Conservation (phyloP, 64 coral and sea anemone species). For the Acropora tenuis region DNA sequence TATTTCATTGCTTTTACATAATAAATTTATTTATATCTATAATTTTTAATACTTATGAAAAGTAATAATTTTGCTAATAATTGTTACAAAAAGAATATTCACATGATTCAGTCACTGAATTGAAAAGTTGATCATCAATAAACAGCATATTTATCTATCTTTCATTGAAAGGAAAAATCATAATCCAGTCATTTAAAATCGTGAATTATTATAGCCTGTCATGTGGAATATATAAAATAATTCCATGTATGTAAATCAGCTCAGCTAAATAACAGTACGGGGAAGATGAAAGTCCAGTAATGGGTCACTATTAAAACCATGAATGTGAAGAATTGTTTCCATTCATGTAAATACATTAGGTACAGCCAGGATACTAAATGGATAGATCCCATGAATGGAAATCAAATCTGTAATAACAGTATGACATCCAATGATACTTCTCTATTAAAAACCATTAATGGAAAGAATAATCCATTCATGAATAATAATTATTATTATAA, state of each 20-base stretch:
- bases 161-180: neutral
- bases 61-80: no score
- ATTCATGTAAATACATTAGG: neutral
- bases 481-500: neutral
- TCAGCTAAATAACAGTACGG: neutral
- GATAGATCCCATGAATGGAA: slow-evolving; percentile 5
- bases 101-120: no score
- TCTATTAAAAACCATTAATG: slow-evolving; percentile 12
- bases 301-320: neutral
- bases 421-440: neutral
- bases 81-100: no score
- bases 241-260: neutral
- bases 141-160: no score
- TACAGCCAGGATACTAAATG: neutral
- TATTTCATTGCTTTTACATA: no score
- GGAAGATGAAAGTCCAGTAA: slow-evolving; percentile 1
- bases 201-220: neutral
- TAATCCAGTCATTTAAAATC: slow-evolving; percentile 1
- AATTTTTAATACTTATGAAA: no score
- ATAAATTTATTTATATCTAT: no score
- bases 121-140: no score
- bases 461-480: slow-evolving; percentile 16
- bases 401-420: slow-evolving; percentile 16
- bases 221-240: slow-evolving; percentile 13
- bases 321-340: neutral